A percentile compares a stretch with the other conserved stretches of the same genome.
Evolutionary conservation across 2,797 vertebrate genomes (phyloP).

Genomic region (Yasuhikotakia modesta): DNA sequence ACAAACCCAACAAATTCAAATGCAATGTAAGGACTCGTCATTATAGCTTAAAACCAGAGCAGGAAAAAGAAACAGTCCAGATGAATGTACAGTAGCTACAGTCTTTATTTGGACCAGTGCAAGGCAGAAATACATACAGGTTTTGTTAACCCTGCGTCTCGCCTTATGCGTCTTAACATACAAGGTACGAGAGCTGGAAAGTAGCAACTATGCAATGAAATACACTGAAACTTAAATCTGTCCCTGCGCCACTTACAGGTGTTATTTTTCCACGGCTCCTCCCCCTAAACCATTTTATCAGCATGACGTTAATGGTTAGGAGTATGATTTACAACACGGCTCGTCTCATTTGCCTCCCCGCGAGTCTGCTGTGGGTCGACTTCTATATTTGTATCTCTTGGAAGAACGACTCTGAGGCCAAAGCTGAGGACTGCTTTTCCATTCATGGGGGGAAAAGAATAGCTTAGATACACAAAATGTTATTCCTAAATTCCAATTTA

Average conservation of each 20-base stretch:
- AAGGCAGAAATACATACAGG: conserved; percentile 69
- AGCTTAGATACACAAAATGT: conserved; percentile 1
- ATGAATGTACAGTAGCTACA: conserved; percentile 66
- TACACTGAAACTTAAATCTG: background rate
- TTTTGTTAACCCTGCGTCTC: background rate
- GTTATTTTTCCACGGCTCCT: conserved; percentile 50
- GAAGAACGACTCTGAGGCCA: conserved; percentile 59
- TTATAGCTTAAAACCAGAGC: conserved; percentile 66
- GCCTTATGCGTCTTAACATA: background rate
- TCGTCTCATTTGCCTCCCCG: conserved; percentile 61
- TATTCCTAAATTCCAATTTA: background rate
- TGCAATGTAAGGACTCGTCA: background rate
- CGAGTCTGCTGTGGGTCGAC: conserved; percentile 66
- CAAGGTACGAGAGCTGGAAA: background rate
- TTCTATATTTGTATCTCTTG: conserved; percentile 75
- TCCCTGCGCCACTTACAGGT: conserved; percentile 9
- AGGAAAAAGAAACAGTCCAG: conserved; percentile 72
- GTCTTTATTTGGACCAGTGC: conserved; percentile 69
- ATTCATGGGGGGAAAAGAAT: conserved; percentile 48
- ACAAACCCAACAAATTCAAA: background rate
- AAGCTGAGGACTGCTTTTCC: conserved; percentile 57
- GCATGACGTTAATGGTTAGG: conserved; percentile 59
- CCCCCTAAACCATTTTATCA: conserved; percentile 56
- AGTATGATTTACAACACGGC: conserved; percentile 70
- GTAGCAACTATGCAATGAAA: background rate